Percentiles rank a stretch among this genome's conserved stretches.
Conservation (phyloP, 2,113 vertebrate species). For the Picathartes gymnocephalus region DNA sequence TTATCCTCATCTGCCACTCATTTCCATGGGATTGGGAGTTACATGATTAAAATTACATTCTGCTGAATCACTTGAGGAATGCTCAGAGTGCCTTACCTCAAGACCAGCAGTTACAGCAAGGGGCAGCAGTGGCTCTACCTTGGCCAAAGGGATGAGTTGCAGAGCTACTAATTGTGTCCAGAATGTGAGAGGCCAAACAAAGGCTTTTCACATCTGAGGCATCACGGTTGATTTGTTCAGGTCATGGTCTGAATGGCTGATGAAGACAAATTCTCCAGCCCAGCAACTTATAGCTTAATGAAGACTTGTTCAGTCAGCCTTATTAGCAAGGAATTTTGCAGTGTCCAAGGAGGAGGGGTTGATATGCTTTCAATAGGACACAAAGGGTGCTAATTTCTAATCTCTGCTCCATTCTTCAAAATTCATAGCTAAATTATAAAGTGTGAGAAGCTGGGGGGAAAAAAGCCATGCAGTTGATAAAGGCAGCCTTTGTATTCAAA, state of each 20-base stretch:
- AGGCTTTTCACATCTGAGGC: constrained; percentile 28
- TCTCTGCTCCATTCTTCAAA: constrained; percentile 11
- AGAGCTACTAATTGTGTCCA: constrained; percentile 28
- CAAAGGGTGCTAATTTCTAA: constrained; percentile 59
- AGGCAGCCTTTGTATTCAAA: constrained; percentile 10
- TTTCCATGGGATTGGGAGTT: not conserved
- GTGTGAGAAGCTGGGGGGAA: not conserved
- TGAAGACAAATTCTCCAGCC: not conserved
- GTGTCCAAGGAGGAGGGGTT: not conserved
- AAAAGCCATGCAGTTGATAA: not conserved
- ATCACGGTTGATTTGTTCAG: constrained; percentile 30
- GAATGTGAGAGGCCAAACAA: constrained; percentile 39
- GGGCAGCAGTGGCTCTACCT: not conserved
- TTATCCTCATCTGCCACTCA: not conserved
- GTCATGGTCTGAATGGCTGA: not conserved
- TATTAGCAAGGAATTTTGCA: constrained; percentile 38
- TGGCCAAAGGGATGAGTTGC: not conserved
- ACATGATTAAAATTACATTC: not conserved
- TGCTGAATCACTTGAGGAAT: not conserved
- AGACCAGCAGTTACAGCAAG: not conserved
- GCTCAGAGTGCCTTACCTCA: not conserved
- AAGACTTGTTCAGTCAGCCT: constrained; percentile 54
- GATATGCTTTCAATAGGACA: constrained; percentile 17
- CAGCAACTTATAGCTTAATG: constrained; percentile 45
- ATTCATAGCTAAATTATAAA: constrained; percentile 30